Evolutionary conservation across 1,140 invertebrate genomes (phyloP).

Genomic region (Cyclargus thomasi): DNA sequence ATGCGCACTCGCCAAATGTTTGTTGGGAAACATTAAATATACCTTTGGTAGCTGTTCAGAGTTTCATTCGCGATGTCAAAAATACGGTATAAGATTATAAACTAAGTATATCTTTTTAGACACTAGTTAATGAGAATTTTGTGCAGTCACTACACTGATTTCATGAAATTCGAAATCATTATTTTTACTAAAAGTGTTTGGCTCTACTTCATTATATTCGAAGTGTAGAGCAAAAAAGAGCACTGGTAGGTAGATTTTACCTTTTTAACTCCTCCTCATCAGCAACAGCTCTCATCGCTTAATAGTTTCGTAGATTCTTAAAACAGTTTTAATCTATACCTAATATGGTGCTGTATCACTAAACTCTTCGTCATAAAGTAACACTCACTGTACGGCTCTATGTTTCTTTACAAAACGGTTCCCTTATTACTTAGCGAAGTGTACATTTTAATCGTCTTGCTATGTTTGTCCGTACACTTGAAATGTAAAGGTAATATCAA

Average conservation of each 20-base stretch:
- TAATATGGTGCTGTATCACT: no score
- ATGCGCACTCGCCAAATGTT: constrained; percentile 23
- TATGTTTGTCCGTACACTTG: not conserved
- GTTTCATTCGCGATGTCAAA: constrained; percentile 18
- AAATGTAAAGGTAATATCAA: not conserved
- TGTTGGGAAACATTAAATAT: constrained; percentile 21
- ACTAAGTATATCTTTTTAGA: constrained; percentile 1
- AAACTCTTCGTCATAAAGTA: no score
- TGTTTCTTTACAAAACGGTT: not conserved
- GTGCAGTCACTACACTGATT: not conserved
- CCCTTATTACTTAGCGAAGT: not conserved
- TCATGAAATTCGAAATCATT: no score
- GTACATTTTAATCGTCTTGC: not conserved
- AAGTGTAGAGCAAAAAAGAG: no score
- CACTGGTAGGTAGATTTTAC: no score
- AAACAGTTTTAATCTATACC: no score
- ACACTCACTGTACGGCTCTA: not conserved
- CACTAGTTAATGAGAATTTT: not conserved
- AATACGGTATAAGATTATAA: not conserved
- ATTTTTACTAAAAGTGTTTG: no score
- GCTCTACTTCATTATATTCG: no score
- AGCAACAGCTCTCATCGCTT: no score
- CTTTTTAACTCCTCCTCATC: no score
- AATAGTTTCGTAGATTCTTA: no score
- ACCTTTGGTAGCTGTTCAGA: not conserved